Percentiles rank a stretch among this genome's conserved stretches.
phyloP scores from a whole-genome alignment of 2,113 vertebrate genomes.

The Osmerus mordax region DNA sequence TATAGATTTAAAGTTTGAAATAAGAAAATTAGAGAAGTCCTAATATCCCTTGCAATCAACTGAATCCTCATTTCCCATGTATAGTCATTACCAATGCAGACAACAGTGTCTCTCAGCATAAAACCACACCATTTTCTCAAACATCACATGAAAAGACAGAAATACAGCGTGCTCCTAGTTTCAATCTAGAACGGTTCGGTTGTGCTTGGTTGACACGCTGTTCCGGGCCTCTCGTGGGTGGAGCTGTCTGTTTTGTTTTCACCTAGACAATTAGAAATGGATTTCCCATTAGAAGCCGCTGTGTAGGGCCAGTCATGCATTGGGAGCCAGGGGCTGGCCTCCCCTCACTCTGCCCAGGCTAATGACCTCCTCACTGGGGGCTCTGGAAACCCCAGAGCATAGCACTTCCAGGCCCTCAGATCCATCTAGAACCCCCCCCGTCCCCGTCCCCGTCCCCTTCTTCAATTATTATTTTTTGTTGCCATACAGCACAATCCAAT shows the following conservation, averaged over 20 bases:
- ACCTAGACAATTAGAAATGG: slow-evolving; percentile 54
- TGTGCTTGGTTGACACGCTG: slow-evolving; percentile 29
- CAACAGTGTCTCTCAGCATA: no score
- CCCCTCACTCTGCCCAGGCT: slow-evolving; percentile 35
- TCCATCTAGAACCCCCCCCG: slow-evolving; percentile 15
- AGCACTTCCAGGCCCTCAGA: slow-evolving; percentile 5
- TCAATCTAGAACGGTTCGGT: neutral
- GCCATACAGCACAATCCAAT: slow-evolving; percentile 1
- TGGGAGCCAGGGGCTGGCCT: slow-evolving; percentile 26
- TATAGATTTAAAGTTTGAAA: slow-evolving; percentile 3
- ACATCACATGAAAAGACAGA: neutral
- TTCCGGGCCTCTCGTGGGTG: slow-evolving; percentile 26
- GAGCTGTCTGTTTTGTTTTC: slow-evolving; percentile 39
- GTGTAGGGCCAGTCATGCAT: slow-evolving; percentile 52
- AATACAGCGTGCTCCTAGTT: neutral
- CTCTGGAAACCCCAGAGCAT: slow-evolving; percentile 36
- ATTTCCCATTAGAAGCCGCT: slow-evolving; percentile 57
- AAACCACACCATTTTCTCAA: no score
- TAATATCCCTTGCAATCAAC: no score
- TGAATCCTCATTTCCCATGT: no score
- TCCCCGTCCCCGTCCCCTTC: neutral
- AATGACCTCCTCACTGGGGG: slow-evolving; percentile 43
- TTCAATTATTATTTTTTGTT: no score
- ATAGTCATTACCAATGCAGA: no score
- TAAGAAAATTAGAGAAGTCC: no score